Conservation (phyloP, 2,797 vertebrate species). For the Crypturellus tataupa region DNA sequence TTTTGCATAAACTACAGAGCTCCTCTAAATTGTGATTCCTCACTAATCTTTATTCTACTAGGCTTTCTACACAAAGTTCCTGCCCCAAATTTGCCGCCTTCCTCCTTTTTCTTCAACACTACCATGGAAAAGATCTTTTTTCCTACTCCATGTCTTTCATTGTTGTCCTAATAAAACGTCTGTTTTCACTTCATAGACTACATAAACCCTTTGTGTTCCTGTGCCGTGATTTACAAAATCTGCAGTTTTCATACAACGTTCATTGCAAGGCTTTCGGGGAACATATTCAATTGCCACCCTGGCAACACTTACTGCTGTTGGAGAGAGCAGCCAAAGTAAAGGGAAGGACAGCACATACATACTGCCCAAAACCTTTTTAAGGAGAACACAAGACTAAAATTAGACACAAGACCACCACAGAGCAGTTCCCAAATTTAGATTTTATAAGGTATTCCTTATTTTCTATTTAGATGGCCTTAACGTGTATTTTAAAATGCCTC, state of each 20-base stretch:
- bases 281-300: neutral
- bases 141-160: fast-evolving
- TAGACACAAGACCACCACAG: neutral
- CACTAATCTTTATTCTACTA: neutral
- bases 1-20: neutral
- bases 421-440: neutral
- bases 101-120: neutral
- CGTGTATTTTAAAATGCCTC: neutral
- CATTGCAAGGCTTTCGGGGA: neutral
- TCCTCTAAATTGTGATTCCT: neutral
- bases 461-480: neutral
- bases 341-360: neutral
- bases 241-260: neutral
- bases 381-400: neutral
- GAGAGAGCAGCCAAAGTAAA: neutral
- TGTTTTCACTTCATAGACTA: neutral
- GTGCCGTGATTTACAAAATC: neutral
- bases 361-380: neutral
- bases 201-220: neutral
- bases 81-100: neutral
- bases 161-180: neutral
- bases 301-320: neutral
- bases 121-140: neutral
- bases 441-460: neutral
- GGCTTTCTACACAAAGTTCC: neutral